Evolutionary conservation across 2,888 invertebrate species (phyloP), one percentile per base, ranked within the genome.

Genomic region (Aleiodes leptofemur): DNA sequence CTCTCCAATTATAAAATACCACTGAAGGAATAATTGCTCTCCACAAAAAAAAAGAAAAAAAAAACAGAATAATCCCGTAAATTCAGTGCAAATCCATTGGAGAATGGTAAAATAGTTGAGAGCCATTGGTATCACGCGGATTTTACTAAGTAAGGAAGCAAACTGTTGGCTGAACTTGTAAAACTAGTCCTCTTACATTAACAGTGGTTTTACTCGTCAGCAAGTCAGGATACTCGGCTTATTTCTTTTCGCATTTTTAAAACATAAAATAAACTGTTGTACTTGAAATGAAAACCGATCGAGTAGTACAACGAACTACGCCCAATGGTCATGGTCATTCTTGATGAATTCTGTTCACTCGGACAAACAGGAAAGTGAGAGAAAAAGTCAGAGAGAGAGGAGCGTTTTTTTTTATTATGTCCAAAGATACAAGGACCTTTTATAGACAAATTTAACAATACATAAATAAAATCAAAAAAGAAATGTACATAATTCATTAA

Each of bases 71-170:
- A 53, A 38, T 43, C 43, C 48, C 43, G 55, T 23, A 64, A 55
- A 66, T 57, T 38, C 48, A 34, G 34, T 29, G 50, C 53, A 57
- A 68, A 50, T 56, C 31, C 11, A 68, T 64, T n/a, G 34, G 34
- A 14, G 13, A 31, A 34, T 34, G 23, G 9, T 9, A 31, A 5
- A 34, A 31, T n/a, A 16, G 59, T 59, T 59, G 64, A 64, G 64
- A 48, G 64, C 64, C 48, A 23, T 31, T 23, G 53, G 50, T 16
- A 56, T 13, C 69, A 38, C 59, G 57, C 59, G 73, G 73, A 73
- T 73, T 69, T 73, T 69, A 48, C 73, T 73, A 73, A 73, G 68
- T 69, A 73, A 73, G 73, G 73, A 73, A 73, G 69, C 69, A n/a
- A 51, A 56, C 48, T 57, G 59, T 73, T 57, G 57, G 50, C 23